A percentile compares a stretch with the other conserved stretches of the same genome.
These are phyloP conservation scores for Enhydra lutris DNA, from an alignment of 2,113 vertebrate genomes.

Conservation along the genomic window DNA sequence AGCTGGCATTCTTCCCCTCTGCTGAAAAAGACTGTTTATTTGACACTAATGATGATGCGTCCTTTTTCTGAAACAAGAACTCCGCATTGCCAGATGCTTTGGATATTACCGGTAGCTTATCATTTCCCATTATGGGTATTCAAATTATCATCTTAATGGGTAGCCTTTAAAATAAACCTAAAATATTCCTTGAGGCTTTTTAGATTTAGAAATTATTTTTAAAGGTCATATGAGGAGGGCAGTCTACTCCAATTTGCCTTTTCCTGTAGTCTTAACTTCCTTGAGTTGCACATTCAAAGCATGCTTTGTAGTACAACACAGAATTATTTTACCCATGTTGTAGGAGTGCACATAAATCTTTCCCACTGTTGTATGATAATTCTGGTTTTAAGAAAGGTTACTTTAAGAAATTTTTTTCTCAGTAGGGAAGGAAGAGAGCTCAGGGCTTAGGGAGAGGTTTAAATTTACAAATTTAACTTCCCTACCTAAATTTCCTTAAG, in stretches of 20 bases:
- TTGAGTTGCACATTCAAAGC: not conserved
- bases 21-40: not conserved
- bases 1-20: not conserved
- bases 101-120: not conserved
- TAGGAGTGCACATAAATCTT: not conserved
- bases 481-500: not conserved
- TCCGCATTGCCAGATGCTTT: not conserved
- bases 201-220: slow-evolving; percentile 17
- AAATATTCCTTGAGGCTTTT: not conserved
- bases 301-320: not conserved
- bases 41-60: not conserved
- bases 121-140: not conserved
- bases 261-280: not conserved
- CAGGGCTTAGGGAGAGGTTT: not conserved
- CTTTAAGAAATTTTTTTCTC: not conserved
- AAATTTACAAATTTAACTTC: not conserved
- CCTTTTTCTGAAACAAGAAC: not conserved
- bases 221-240: not conserved
- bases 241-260: not conserved
- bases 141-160: slow-evolving; percentile 1
- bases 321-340: not conserved
- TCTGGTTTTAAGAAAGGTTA: not conserved
- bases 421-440: not conserved
- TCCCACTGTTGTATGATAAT: not conserved
- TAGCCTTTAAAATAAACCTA: not conserved